These are phyloP conservation scores for Eulithis testata DNA, from an alignment of 2,888 invertebrate genomes.

Conservation along the genomic window DNA sequence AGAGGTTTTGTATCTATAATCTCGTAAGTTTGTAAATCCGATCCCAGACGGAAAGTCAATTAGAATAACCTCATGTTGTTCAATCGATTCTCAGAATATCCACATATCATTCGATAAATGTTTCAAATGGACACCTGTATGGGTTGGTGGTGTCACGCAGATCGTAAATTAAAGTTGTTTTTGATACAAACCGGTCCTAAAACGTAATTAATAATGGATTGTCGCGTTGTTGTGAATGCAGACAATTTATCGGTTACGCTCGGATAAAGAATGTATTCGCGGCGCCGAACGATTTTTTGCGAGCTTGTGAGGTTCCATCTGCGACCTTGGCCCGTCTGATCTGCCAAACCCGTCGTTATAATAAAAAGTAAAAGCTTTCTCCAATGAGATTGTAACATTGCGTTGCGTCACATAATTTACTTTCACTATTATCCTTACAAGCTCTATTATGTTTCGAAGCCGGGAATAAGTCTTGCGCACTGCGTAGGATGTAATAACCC, in stretches of 20 bases:
- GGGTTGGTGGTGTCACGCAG: conserved; percentile 35
- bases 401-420: conserved; percentile 38
- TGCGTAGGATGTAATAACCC: conserved; percentile 8
- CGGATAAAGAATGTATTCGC: conserved; percentile 62
- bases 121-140: conserved; percentile 55
- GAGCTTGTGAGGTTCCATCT: conserved; percentile 55
- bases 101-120: conserved; percentile 49
- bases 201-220: conserved; percentile 30
- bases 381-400: conserved; percentile 54
- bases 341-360: conserved; percentile 69
- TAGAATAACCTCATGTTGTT: conserved; percentile 9
- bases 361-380: conserved; percentile 77
- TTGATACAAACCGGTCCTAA: conserved; percentile 46
- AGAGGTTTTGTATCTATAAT: conserved; percentile 5
- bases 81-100: conserved; percentile 47
- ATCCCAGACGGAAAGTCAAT: conserved; percentile 28
- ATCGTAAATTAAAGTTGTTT: conserved; percentile 58
- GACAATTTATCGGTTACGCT: conserved; percentile 67
- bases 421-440: conserved; percentile 36
- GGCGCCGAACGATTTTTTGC: conserved; percentile 71
- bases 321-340: conserved; percentile 75
- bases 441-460: conserved; percentile 19
- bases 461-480: conserved; percentile 6
- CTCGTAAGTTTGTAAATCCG: conserved; percentile 14
- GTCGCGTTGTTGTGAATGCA: conserved; percentile 51